Percentiles rank a stretch among this genome's conserved stretches.
phyloP scores from a whole-genome alignment of 2,888 invertebrate species.

The Aricia artaxerxes region DNA sequence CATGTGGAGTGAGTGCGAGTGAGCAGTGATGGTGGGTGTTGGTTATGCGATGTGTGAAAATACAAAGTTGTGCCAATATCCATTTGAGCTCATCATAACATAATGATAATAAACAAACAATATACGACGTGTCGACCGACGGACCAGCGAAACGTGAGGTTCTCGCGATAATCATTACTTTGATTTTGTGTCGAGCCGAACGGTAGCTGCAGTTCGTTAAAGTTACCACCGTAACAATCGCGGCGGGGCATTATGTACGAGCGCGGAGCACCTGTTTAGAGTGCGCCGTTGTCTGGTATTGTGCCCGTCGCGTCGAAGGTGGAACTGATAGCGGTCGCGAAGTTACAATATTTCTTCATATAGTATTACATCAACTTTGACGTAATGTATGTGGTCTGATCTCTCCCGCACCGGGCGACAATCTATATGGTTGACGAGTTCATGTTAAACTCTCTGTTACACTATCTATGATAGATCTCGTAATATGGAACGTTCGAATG shows the following conservation, averaged over 20 bases:
- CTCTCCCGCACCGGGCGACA: conserved; percentile 2
- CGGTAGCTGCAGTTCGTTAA: conserved; percentile 8
- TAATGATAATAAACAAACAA: not conserved
- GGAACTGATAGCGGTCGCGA: no score
- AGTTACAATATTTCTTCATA: not conserved
- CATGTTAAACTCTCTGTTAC: not conserved
- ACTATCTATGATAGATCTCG: not conserved
- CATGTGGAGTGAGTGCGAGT: no score
- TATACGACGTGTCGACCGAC: conserved; percentile 20
- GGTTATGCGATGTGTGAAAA: conserved; percentile 40
- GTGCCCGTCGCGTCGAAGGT: no score
- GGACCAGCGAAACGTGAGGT: conserved; percentile 23
- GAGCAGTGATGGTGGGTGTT: no score
- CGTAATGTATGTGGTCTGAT: not conserved
- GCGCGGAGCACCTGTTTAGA: no score
- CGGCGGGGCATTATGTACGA: no score
- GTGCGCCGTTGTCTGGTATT: no score
- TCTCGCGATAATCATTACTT: not conserved
- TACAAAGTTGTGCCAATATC: no score
- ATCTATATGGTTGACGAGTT: not conserved
- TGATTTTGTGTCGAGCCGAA: not conserved
- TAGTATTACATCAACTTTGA: not conserved
- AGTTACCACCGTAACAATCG: not conserved
- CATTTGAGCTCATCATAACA: no score
- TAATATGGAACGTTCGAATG: not conserved